Conservation (phyloP, 2,113 vertebrate genomes). For the Trogon surrucura region DNA sequence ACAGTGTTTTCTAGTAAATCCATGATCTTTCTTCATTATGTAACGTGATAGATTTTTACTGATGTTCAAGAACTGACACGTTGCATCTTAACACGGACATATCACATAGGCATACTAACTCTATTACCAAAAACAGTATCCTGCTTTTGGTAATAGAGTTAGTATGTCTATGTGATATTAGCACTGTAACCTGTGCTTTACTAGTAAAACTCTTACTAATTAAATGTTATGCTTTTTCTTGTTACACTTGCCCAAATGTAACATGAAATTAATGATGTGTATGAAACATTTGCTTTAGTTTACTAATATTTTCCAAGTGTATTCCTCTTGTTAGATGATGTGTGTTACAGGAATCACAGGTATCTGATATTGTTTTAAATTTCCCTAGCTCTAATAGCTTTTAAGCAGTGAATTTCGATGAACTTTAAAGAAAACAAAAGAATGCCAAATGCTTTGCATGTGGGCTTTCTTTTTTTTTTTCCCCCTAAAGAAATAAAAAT, state of each 20-base stretch:
- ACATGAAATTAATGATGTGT: background rate
- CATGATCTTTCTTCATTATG: background rate
- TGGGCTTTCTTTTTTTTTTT: background rate
- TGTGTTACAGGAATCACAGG: background rate
- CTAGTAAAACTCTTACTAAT: background rate
- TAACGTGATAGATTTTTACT: background rate
- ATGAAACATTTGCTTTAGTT: background rate
- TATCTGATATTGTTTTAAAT: background rate
- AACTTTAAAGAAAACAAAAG: background rate
- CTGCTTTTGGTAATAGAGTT: too few relatives aligned
- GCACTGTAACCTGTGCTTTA: accelerated
- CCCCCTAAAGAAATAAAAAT: background rate
- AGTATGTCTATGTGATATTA: background rate
- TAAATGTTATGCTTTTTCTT: background rate
- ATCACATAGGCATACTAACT: background rate
- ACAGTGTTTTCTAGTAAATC: background rate
- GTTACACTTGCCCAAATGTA: background rate
- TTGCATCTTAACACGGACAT: background rate
- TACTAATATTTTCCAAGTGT: background rate
- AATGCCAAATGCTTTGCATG: background rate
- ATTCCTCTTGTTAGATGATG: background rate
- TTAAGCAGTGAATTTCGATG: background rate
- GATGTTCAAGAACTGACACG: background rate
- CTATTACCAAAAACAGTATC: background rate
- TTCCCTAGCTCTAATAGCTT: background rate